Conservation (phyloP, 2,888 invertebrate species). For the Ceraclea dissimilis region DNA sequence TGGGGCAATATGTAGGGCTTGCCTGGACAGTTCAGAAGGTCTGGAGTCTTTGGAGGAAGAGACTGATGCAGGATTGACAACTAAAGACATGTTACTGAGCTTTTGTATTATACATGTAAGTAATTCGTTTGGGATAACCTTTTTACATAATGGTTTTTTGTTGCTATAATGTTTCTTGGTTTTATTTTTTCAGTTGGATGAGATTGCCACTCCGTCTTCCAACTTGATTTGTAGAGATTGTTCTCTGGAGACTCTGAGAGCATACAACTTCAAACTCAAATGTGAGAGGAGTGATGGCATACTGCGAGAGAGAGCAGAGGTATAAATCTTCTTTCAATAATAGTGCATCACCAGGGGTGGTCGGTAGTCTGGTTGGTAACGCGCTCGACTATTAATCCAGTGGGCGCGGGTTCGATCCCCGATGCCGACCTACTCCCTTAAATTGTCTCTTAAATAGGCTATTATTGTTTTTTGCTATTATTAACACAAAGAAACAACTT, state of each 20-base stretch:
- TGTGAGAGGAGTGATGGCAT: constrained; percentile 4
- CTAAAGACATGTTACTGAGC: constrained; percentile 1
- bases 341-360: not conserved
- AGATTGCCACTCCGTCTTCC: not conserved
- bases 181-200: not conserved
- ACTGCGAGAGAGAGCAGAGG: not conserved
- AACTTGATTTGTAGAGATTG: constrained; percentile 6
- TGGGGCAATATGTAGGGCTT: not conserved
- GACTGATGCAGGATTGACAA: not conserved
- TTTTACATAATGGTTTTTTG: not conserved
- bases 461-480: no score
- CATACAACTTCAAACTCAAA: constrained; percentile 11
- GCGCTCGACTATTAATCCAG: no score
- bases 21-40: not conserved
- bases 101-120: constrained; percentile 1
- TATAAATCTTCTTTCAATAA: no score
- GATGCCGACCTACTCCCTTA: no score
- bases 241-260: not conserved
- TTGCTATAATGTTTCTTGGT: not conserved
- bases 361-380: no score
- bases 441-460: no score
- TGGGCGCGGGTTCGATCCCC: no score
- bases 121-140: not conserved
- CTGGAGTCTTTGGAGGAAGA: not conserved
- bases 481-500: no score